These are phyloP conservation scores for Lamprologus tigripictilis DNA, from an alignment of 2,113 vertebrate genomes.

Conservation along the genomic window DNA sequence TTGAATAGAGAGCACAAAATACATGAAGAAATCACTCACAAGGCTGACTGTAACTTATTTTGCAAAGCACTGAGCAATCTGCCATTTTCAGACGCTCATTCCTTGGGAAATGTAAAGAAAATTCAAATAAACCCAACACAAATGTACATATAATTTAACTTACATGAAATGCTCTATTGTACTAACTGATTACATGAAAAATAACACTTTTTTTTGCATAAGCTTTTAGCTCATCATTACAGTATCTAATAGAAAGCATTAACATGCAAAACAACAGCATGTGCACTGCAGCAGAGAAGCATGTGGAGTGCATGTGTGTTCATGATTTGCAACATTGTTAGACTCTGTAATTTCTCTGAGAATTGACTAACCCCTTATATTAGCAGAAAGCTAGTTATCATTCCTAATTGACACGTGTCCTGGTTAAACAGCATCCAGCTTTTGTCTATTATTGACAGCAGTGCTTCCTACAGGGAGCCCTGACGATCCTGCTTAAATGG, in stretches of 20 bases:
- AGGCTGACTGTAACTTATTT: background rate
- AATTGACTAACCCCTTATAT: background rate
- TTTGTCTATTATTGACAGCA: slow-evolving; percentile 19
- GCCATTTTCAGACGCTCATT: background rate
- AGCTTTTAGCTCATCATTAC: background rate
- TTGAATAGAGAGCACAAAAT: background rate
- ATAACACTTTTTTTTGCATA: background rate
- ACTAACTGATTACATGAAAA: background rate
- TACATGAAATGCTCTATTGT: background rate
- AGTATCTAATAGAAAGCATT: background rate
- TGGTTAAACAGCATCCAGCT: background rate
- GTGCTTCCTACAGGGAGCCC: background rate
- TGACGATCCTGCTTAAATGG: slow-evolving; percentile 5
- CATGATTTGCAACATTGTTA: background rate
- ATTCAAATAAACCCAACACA: background rate
- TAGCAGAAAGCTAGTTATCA: background rate
- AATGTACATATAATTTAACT: background rate
- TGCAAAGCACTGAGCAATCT: background rate
- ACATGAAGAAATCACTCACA: background rate
- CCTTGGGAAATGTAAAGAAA: background rate
- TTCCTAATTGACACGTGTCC: background rate
- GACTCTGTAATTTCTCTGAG: background rate
- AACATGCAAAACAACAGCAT: background rate
- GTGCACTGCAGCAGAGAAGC: background rate
- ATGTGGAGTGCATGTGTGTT: background rate